phyloP scores from a whole-genome alignment of 1,140 invertebrate genomes.

The Phortica variegata region DNA sequence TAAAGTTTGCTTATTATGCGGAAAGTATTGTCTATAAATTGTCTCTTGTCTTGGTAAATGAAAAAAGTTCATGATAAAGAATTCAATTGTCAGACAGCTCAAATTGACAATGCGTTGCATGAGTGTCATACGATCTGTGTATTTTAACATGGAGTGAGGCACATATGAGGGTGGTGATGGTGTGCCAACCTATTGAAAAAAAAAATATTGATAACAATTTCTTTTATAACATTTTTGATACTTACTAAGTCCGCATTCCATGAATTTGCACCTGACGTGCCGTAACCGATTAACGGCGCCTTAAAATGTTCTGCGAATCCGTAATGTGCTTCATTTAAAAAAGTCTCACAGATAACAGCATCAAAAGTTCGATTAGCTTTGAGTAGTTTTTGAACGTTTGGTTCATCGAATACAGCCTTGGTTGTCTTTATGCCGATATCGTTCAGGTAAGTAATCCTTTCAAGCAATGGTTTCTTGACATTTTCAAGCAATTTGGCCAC shows the following conservation, averaged over 20 bases:
- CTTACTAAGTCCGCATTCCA: slow-evolving; percentile 5
- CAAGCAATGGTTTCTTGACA: too few species aligned
- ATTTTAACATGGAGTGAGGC: slow-evolving; percentile 29
- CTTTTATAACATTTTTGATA: too few species aligned
- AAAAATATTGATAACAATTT: too few species aligned
- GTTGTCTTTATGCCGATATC: too few species aligned
- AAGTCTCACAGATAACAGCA: slow-evolving; percentile 15
- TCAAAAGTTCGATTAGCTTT: slow-evolving; percentile 10
- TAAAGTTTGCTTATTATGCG: slow-evolving; percentile 11
- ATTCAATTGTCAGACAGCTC: slow-evolving; percentile 11
- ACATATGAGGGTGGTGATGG: slow-evolving; percentile 38
- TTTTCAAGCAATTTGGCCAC: too few species aligned
- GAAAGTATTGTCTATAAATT: slow-evolving; percentile 43
- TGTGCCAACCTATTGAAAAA: slow-evolving; percentile 40
- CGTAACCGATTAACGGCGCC: slow-evolving; percentile 11
- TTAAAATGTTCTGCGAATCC: slow-evolving; percentile 16
- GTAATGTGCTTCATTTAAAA: slow-evolving; percentile 9
- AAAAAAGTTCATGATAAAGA: slow-evolving; percentile 5
- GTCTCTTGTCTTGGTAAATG: slow-evolving; percentile 32
- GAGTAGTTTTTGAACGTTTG: not conserved
- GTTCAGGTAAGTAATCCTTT: not conserved
- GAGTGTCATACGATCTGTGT: slow-evolving; percentile 49
- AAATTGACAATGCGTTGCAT: slow-evolving; percentile 48
- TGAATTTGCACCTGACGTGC: slow-evolving; percentile 9
- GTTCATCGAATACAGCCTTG: not conserved